Evolutionary conservation across 2,113 vertebrate genomes (phyloP), one percentile per base, ranked within the genome.

Genomic region (Vombatus ursinus): DNA sequence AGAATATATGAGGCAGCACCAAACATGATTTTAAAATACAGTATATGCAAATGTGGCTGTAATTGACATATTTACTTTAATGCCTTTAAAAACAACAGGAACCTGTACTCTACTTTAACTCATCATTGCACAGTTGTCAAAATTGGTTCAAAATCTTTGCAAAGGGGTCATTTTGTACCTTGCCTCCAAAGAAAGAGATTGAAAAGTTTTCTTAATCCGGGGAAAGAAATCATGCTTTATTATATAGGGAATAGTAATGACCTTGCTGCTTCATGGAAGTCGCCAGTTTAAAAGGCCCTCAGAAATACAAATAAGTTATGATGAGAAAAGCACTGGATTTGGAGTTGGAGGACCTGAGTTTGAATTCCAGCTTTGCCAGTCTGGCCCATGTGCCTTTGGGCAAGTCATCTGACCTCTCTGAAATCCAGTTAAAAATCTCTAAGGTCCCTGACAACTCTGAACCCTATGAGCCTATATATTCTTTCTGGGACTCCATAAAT

Each of bases 1-100:
- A 97, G 97, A 98, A 98, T 98, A 98, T 90, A 98, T 96, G 96
- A 98, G 97, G 96, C 95, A 96, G 92, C 68, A 93, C 91, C 96
- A 94, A 97, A 92, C 96, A 96, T 90, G 91, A 93, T 97, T 98
- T 98, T 98, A 97, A 98, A 98, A 96, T 95, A 98, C 97, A 98
- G 77, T 96, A 92, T 98, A 98, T 98, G 98, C 98, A 98, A 98
- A 98, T 98, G 95, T 52, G 89, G 94, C 91, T 26, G 50, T 98
- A 96, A 95, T 97, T 98, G 98, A 98, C 96, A 97, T 94, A 95
- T 98, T 96, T 97, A 96, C 95, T 96, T 52, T 92, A 89, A 51
- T 0, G 0, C n/a, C 89, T 44, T n/a, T 95, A 48, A 96, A 96
- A 96, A 97, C 97, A 97, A 95, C 48, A 90, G 90, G 51, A 26